Conservation (phyloP, 1,140 invertebrate species). For the Drosophila nasuta region DNA sequence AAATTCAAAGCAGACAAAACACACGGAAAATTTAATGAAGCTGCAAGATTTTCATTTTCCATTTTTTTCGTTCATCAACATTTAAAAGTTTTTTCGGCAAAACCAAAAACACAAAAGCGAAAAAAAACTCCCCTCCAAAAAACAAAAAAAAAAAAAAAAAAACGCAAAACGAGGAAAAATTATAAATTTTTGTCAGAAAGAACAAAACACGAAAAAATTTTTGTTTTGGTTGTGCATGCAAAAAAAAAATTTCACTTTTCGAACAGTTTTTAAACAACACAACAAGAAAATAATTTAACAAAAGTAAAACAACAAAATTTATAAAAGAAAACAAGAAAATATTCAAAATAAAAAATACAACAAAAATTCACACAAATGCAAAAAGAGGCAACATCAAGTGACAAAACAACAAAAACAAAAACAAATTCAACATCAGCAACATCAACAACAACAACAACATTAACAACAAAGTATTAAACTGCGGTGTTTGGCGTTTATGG, state of each 20-base stretch:
- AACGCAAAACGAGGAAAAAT: background rate
- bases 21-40: conserved; percentile 2
- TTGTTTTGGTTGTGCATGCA: conserved; percentile 59
- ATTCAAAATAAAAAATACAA: conserved; percentile 10
- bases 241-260: conserved; percentile 39
- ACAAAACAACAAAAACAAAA: conserved; percentile 27
- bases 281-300: conserved; percentile 10
- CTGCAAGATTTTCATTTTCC: conserved; percentile 33
- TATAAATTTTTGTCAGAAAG: background rate
- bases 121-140: background rate
- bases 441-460: conserved; percentile 26
- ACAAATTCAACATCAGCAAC: conserved; percentile 33
- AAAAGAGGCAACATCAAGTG: conserved; percentile 49
- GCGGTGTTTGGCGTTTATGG: conserved; percentile 81
- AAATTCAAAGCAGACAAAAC: conserved; percentile 1
- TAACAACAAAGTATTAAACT: conserved; percentile 71
- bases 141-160: conserved; percentile 2
- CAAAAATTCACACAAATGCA: conserved; percentile 34
- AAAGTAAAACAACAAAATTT: background rate
- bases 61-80: conserved; percentile 28
- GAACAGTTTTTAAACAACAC: conserved; percentile 39
- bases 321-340: conserved; percentile 20
- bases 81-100: conserved; percentile 11
- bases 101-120: conserved; percentile 4
- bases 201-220: conserved; percentile 30